Evolutionary conservation across 1,140 invertebrate genomes (phyloP), one percentile per base, ranked within the genome.

Genomic region (Centruroides sculpturatus): DNA sequence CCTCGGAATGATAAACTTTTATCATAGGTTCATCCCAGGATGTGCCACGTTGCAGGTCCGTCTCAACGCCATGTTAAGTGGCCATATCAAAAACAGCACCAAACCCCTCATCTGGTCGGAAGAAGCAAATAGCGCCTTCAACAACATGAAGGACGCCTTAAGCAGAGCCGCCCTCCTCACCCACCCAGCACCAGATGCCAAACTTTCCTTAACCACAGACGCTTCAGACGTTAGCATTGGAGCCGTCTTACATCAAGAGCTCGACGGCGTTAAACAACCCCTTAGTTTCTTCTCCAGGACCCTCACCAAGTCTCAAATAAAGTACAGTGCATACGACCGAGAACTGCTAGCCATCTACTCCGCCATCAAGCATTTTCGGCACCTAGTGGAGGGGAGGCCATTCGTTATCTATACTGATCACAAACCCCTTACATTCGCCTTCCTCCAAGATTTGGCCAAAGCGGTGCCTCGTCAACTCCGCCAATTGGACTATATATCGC

Each of bases 1-100:
- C 63, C 13, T 73, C 9, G 75, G 74, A 7, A 60, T 74, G 46
- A 58, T 76, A 4, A 75, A 74, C 59, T 75, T 71, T 65, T 77
- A 77, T 47, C 8, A 34, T 8, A n/a, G 34, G 1, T 56, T 59
- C 53, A 35, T 65, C 9, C 51, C 41, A 53, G 53, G 55, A 36
- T 51, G n/a, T 47, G 56, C 63, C 47, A 36, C 3, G 41, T 6
- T 3, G 5, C 8, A 6, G 35, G 4, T 13, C 1, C 4, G 1
- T 51, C 5, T 51, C 0, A n/a, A 51, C 50, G 3, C 5, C 50
- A 51, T 55, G 13, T 12, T 7, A 23, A 23, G 0, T 2, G 35
- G 54, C 6, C 12, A 34, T 12, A 55, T 5, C 4, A 55, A 13
- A 55, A 5, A 6, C 54, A 5, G 35, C 3, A 5, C 10, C 7